These are phyloP conservation scores for Agrochola lota DNA, from an alignment of 2,888 invertebrate species.

Conservation along the genomic window DNA sequence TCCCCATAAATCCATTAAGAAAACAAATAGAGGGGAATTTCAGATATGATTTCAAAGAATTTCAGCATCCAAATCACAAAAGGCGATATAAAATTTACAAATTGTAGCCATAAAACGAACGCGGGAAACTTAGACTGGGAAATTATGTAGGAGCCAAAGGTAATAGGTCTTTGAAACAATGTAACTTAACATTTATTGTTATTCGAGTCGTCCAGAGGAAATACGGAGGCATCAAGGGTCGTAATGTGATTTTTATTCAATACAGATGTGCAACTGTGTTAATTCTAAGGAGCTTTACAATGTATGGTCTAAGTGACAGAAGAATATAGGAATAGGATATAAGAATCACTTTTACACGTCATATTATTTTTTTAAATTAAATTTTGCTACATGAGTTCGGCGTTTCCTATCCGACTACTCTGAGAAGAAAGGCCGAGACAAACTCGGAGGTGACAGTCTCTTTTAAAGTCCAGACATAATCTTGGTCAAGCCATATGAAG, in stretches of 20 bases:
- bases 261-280: slow-evolving; percentile 76
- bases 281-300: slow-evolving; percentile 74
- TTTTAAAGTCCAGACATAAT: too few species aligned
- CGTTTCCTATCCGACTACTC: too few species aligned
- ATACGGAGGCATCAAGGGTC: slow-evolving; percentile 63
- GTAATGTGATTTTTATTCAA: slow-evolving; percentile 84
- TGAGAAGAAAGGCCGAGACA: too few species aligned
- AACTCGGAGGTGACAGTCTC: too few species aligned
- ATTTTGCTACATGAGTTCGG: too few species aligned
- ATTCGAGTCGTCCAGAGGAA: slow-evolving; percentile 63
- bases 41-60: slow-evolving; percentile 64
- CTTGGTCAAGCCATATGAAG: too few species aligned
- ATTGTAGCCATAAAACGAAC: slow-evolving; percentile 76
- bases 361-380: too few species aligned
- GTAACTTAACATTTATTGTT: slow-evolving; percentile 76
- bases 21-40: slow-evolving; percentile 60
- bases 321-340: too few species aligned
- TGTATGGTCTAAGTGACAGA: slow-evolving; percentile 47
- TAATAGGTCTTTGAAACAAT: slow-evolving; percentile 75
- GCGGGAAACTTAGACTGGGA: slow-evolving; percentile 69
- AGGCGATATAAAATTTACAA: slow-evolving; percentile 81
- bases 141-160: slow-evolving; percentile 70
- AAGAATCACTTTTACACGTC: too few species aligned
- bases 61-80: slow-evolving; percentile 70
- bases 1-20: slow-evolving; percentile 63